Conservation (phyloP, 1,140 invertebrate genomes). For the Nilaparvata lugens region DNA sequence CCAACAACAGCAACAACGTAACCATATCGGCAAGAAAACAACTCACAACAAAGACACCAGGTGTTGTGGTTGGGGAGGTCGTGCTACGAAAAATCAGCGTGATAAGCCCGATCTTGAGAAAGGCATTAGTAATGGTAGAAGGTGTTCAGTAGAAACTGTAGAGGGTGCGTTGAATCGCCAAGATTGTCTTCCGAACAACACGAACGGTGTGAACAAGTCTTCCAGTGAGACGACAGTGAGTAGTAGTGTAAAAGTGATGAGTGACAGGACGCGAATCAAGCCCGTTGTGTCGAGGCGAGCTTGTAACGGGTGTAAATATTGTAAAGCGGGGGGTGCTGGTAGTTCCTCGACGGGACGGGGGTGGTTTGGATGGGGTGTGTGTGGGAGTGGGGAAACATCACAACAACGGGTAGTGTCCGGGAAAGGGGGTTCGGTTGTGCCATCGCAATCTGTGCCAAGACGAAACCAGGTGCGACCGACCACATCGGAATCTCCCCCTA, state of each 20-base stretch:
- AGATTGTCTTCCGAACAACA: too few species aligned
- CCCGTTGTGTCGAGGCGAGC: background rate
- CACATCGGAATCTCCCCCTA: slow-evolving; percentile 22
- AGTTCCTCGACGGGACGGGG: background rate
- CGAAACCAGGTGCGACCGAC: slow-evolving; percentile 18
- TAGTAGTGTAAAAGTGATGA: background rate
- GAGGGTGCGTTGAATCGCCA: background rate
- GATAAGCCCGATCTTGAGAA: too few species aligned
- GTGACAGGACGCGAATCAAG: slow-evolving; percentile 12
- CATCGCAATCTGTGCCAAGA: slow-evolving; percentile 18
- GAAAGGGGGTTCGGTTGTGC: slow-evolving; percentile 15
- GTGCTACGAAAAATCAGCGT: too few species aligned
- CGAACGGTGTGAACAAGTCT: background rate
- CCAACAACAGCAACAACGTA: slow-evolving; percentile 2
- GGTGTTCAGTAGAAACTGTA: background rate
- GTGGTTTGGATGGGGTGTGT: background rate
- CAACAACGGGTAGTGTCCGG: slow-evolving; percentile 18
- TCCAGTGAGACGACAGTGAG: background rate
- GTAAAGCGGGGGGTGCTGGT: background rate
- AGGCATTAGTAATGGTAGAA: background rate
- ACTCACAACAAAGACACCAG: background rate
- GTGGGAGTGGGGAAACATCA: background rate
- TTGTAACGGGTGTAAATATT: background rate
- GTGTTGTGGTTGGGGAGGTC: background rate
- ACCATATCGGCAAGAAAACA: background rate